Percentiles rank a stretch among this genome's conserved stretches.
These are phyloP conservation scores for Phylloscopus trochilus DNA, from an alignment of 2,113 vertebrate species.

Conservation along the genomic window DNA sequence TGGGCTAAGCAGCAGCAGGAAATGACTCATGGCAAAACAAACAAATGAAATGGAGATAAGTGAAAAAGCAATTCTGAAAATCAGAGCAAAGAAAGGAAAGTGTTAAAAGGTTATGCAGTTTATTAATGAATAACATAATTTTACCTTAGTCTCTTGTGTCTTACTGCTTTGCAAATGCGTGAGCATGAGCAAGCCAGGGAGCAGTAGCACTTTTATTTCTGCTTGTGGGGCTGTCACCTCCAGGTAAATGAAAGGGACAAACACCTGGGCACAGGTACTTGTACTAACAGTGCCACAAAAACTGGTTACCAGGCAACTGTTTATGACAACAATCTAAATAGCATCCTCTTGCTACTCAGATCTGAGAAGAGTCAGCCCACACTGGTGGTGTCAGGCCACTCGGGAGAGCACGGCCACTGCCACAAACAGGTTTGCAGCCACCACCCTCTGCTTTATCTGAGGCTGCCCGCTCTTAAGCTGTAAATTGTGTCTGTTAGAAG, in stretches of 20 bases:
- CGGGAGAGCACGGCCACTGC: rapidly evolving
- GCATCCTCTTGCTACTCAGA: background rate
- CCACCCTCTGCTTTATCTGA: background rate
- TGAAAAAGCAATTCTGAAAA: background rate
- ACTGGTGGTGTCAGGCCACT: background rate
- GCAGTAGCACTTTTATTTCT: background rate
- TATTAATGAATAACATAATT: background rate
- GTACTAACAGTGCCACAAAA: background rate
- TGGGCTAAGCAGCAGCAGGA: background rate
- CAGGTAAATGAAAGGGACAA: background rate
- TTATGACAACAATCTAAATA: background rate
- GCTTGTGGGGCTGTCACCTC: rapidly evolving
- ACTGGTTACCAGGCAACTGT: background rate
- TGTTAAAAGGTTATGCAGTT: background rate
- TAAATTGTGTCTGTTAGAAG: background rate
- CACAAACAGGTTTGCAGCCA: rapidly evolving
- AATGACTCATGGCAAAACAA: slow-evolving; percentile 16
- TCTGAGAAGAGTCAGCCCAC: background rate
- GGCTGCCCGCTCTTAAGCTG: background rate
- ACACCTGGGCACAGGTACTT: background rate
- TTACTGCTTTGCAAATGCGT: background rate
- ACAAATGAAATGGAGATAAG: background rate
- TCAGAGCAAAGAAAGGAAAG: background rate
- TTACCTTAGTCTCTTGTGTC: background rate
- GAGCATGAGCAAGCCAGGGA: background rate